These are phyloP conservation scores for Megalops cyprinoides DNA, from an alignment of 2,797 vertebrate genomes.

Conservation along the genomic window DNA sequence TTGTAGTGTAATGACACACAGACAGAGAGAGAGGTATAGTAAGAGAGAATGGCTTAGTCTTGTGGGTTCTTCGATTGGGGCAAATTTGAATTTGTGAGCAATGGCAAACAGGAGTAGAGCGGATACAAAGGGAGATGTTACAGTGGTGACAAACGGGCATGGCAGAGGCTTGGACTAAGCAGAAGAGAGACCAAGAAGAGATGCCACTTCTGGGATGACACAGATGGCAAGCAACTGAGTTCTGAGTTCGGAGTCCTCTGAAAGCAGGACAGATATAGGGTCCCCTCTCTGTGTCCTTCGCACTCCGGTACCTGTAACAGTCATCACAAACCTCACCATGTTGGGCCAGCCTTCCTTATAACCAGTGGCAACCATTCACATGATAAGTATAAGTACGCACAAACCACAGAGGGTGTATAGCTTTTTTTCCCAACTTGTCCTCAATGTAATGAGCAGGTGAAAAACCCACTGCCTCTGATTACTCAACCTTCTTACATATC, in stretches of 20 bases:
- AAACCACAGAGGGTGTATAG: no score
- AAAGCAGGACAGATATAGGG: neutral
- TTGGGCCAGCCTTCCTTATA: neutral
- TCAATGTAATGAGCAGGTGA: neutral
- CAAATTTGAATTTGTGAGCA: constrained; percentile 4
- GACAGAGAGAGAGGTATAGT: neutral
- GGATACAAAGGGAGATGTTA: neutral
- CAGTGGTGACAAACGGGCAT: neutral
- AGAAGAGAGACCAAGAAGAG: no score
- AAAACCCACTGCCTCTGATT: neutral
- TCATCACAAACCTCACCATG: neutral
- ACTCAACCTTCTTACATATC: no score
- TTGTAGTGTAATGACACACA: neutral
- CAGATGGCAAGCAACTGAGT: neutral
- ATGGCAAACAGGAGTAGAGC: neutral
- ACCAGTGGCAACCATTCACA: neutral
- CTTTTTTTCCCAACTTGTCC: no score
- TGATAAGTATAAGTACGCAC: neutral
- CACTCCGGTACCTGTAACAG: neutral
- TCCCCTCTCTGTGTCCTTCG: neutral
- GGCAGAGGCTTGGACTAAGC: neutral
- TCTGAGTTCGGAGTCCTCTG: no score
- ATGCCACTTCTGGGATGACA: no score
- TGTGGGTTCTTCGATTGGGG: neutral
- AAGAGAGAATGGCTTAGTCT: neutral